Evolutionary conservation across 2,888 invertebrate species (phyloP).

Genomic region (Arrhopalites spinosus): DNA sequence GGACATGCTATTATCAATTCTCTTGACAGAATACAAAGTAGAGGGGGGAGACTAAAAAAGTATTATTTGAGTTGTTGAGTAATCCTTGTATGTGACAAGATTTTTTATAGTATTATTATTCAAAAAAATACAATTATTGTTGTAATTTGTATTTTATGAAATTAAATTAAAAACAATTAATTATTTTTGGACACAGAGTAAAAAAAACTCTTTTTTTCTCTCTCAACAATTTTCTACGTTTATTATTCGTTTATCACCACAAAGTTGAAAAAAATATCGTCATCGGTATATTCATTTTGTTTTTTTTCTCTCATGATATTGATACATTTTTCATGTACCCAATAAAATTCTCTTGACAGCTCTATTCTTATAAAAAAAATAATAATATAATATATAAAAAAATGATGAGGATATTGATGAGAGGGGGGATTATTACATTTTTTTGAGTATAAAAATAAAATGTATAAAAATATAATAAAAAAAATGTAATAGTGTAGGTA

Average conservation of each 20-base stretch:
- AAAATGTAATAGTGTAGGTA: background rate
- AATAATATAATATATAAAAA: background rate
- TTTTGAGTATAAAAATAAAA: background rate
- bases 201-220: background rate
- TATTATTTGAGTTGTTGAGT: background rate
- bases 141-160: too few species aligned
- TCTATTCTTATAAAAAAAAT: background rate
- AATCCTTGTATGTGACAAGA: too few species aligned
- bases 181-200: background rate
- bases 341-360: background rate
- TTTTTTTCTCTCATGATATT: too few species aligned
- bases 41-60: background rate
- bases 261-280: conserved; percentile 23
- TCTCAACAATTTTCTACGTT: conserved; percentile 34
- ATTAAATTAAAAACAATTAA: too few species aligned
- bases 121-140: too few species aligned
- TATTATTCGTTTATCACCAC: conserved; percentile 16
- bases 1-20: too few species aligned
- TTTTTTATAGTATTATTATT: too few species aligned
- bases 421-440: background rate
- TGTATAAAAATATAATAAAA: background rate
- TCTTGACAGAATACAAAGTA: background rate
- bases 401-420: too few species aligned
- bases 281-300: conserved; percentile 12
- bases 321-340: conserved; percentile 5